Evolutionary conservation across 1,140 invertebrate genomes (phyloP).

Genomic region (Tetramorium alpestre): DNA sequence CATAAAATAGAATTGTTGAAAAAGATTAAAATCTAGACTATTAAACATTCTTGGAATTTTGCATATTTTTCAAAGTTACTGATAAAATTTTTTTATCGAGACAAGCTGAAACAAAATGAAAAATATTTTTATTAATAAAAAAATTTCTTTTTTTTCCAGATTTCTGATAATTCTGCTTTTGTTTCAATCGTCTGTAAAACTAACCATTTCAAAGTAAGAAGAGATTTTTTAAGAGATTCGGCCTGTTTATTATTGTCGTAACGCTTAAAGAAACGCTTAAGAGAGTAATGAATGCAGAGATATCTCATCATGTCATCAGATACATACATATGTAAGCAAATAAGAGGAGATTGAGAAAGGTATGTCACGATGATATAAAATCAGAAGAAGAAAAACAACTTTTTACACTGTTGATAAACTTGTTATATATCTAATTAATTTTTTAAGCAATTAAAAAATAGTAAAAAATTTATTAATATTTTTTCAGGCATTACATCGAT

Average conservation of each 20-base stretch:
- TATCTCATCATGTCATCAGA: not conserved
- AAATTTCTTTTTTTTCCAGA: not conserved
- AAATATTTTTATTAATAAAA: not conserved
- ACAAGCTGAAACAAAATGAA: not conserved
- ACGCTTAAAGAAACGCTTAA: not conserved
- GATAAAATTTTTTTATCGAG: not conserved
- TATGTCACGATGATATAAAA: too few species aligned
- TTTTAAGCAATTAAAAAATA: not conserved
- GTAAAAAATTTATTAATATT: not conserved
- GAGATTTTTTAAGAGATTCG: not conserved
- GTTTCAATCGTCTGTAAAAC: not conserved
- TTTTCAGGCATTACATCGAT: not conserved
- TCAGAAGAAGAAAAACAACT: not conserved
- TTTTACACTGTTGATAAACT: not conserved
- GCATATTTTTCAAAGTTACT: slow-evolving; percentile 14
- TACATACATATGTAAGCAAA: not conserved
- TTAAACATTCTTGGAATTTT: not conserved
- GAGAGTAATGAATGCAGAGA: not conserved
- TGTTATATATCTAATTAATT: not conserved
- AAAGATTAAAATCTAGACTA: not conserved
- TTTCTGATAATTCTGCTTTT: not conserved
- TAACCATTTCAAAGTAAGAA: not conserved
- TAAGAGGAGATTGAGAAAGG: not conserved
- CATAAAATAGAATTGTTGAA: not conserved
- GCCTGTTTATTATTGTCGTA: not conserved